A percentile compares a stretch with the other conserved stretches of the same genome.
These are phyloP conservation scores for Gymnoscopelus braueri DNA, from an alignment of 2,797 vertebrate genomes.

Conservation along the genomic window DNA sequence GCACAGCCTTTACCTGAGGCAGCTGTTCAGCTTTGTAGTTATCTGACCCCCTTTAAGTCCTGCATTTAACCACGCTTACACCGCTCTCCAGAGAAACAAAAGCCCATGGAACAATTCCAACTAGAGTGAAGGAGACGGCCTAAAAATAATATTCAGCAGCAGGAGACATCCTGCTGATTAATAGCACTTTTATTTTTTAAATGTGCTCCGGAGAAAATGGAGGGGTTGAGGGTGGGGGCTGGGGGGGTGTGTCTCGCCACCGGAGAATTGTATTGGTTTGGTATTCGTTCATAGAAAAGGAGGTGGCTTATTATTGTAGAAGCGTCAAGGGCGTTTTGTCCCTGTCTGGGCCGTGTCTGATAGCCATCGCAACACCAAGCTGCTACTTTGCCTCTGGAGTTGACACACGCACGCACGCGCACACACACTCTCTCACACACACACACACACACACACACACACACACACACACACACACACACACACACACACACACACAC, in stretches of 20 bases:
- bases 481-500: background rate
- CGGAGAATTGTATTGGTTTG: conserved; percentile 32
- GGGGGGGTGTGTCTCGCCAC: background rate
- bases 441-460: background rate
- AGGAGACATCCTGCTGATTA: conserved; percentile 32
- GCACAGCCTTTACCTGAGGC: conserved; percentile 39
- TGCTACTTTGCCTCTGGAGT: conserved; percentile 27
- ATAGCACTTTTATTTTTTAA: conserved; percentile 29
- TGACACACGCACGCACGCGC: conserved; percentile 20
- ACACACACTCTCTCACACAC: too few species aligned
- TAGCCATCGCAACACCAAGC: conserved; percentile 37
- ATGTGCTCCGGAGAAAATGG: conserved; percentile 29
- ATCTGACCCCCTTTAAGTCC: conserved; percentile 47
- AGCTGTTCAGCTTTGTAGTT: conserved; percentile 42
- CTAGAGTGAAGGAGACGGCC: conserved; percentile 5
- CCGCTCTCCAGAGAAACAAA: conserved; percentile 40
- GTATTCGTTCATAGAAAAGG: conserved; percentile 41
- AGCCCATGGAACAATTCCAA: conserved; percentile 43
- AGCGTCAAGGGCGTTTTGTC: conserved; percentile 46
- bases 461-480: background rate
- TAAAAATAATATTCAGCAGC: conserved; percentile 43
- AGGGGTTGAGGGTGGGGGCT: background rate
- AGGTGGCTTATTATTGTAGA: conserved; percentile 43
- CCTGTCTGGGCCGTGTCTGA: conserved; percentile 28
- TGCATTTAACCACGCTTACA: conserved; percentile 48